Evolutionary conservation across 2,113 vertebrate species (phyloP).

Genomic region (Cacatua alba): DNA sequence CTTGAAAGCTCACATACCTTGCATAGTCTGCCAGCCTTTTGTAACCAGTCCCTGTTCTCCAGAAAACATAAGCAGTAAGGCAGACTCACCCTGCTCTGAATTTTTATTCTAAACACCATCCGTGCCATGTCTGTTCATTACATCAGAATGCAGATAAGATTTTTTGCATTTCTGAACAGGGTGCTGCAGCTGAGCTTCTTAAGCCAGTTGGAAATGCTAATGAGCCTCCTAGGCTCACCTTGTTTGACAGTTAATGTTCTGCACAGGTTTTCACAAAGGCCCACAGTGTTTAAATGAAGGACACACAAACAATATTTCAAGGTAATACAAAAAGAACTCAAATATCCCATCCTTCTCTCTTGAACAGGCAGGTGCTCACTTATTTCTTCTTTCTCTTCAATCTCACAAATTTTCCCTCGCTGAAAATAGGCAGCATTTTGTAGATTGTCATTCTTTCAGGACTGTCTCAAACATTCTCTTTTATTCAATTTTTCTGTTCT

Average conservation of each 20-base stretch:
- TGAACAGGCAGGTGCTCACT: background rate
- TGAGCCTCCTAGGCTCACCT: background rate
- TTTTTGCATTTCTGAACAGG: conserved; percentile 19
- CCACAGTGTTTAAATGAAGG: background rate
- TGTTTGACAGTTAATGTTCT: background rate
- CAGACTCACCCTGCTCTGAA: background rate
- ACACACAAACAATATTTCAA: background rate
- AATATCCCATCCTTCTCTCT: background rate
- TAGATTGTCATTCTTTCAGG: background rate
- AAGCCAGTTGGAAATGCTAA: background rate
- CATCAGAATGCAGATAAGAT: conserved; percentile 1
- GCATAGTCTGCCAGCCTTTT: background rate
- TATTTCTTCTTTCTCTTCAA: background rate
- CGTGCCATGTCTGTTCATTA: background rate
- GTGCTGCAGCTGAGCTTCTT: background rate
- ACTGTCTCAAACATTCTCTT: background rate
- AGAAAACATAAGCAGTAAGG: background rate
- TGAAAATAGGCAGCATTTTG: background rate
- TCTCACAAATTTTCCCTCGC: background rate
- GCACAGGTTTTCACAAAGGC: background rate
- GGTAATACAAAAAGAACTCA: background rate
- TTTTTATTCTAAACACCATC: background rate
- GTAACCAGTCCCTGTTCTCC: background rate
- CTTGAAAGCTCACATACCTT: background rate
- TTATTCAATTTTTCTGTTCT: background rate